Percentiles rank a stretch among this genome's conserved stretches.
Evolutionary conservation across 2,888 invertebrate genomes (phyloP).

Genomic region (Acleris holmiana): DNA sequence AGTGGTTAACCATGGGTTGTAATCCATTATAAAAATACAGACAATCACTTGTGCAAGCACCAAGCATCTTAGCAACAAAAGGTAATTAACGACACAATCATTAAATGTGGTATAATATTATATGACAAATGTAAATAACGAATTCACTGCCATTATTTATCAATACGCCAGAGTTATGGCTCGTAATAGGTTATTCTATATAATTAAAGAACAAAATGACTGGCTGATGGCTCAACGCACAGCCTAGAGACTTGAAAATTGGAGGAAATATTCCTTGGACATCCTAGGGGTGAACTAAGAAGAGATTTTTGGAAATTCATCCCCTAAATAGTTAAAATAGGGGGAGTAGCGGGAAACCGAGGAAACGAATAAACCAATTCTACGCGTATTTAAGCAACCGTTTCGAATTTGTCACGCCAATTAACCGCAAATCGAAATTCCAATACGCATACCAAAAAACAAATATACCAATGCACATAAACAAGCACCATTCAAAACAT

Average conservation of each 20-base stretch:
- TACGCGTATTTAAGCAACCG: not conserved
- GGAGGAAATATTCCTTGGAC: no score
- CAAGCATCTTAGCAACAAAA: not conserved
- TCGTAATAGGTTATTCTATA: no score
- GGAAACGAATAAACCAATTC: no score
- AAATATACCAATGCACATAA: constrained; percentile 12
- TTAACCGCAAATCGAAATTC: constrained; percentile 14
- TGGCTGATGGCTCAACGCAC: no score
- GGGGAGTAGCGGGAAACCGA: no score
- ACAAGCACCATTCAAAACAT: not conserved
- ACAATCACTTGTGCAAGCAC: constrained; percentile 8
- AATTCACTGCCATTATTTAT: no score
- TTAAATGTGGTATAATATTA: not conserved
- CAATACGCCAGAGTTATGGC: no score
- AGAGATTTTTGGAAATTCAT: no score
- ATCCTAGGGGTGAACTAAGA: no score
- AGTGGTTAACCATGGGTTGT: constrained; percentile 6
- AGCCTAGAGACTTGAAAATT: no score
- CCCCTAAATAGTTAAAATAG: no score
- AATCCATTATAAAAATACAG: not conserved
- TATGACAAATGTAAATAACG: not conserved
- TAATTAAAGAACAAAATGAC: no score
- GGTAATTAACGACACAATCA: not conserved
- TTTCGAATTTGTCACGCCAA: not conserved
- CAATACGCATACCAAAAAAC: constrained; percentile 1